Percentiles rank a stretch among this genome's conserved stretches.
These are phyloP conservation scores for Simalia tracyae DNA, from an alignment of 2,797 vertebrate species.

Conservation along the genomic window DNA sequence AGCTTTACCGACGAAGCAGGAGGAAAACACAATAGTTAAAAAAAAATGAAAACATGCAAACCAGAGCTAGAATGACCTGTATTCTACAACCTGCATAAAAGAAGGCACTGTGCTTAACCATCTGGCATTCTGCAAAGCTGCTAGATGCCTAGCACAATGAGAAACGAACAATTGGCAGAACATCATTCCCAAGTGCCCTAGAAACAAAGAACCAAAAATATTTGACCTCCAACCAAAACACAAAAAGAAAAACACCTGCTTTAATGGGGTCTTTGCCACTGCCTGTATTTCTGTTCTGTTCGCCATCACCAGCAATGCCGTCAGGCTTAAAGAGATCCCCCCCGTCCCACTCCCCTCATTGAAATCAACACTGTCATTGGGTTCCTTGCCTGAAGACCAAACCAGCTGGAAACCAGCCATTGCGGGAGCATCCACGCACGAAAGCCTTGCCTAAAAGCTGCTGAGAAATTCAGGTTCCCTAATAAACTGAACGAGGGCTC, in stretches of 20 bases:
- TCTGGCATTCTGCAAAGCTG: not conserved
- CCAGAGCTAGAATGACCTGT: slow-evolving; percentile 4
- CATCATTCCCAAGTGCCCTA: slow-evolving; percentile 13
- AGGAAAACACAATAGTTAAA: not conserved
- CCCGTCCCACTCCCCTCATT: not conserved
- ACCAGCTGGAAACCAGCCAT: not conserved
- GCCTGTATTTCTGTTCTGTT: not conserved
- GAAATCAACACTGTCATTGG: not conserved
- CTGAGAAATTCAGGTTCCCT: not conserved
- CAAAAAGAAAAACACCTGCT: not conserved
- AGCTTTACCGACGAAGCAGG: slow-evolving; percentile 38
- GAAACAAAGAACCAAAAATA: not conserved
- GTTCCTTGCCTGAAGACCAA: not conserved
- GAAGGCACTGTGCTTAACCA: not conserved
- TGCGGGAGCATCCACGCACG: not conserved
- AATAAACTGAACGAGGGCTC: not conserved
- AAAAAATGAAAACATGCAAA: slow-evolving; percentile 26
- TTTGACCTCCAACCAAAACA: not conserved
- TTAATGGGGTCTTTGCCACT: not conserved
- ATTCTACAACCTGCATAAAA: slow-evolving; percentile 1
- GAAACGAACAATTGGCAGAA: not conserved
- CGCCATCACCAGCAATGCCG: not conserved
- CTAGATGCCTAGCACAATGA: rapidly evolving
- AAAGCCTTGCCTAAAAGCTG: not conserved
- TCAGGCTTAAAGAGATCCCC: slow-evolving; percentile 21